Base-by-base conservation (phyloP, 2,888 invertebrate genomes). In the Pharmacophagus antenor region DNA sequence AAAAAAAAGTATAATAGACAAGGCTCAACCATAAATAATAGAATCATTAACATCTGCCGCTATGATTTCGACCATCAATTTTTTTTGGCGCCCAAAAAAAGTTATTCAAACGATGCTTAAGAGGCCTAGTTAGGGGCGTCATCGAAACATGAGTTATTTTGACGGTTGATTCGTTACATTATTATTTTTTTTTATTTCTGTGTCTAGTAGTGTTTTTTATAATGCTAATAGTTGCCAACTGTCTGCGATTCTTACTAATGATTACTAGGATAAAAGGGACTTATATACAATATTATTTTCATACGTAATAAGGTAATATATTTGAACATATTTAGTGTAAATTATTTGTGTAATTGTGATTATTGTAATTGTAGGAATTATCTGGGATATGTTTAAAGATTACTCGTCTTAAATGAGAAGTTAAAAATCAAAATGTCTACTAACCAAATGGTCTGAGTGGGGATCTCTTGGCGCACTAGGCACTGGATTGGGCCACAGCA, bases 371-470 rank as follows among this genome's bases (percentile, higher is more conserved):
- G 27, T 27, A n/a, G 15, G n/a, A 15, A 37, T n/a, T n/a, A 10
- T 37, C 1, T n/a, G 37, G 37, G n/a, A 37, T 37, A n/a, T 8
- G 15, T 4, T 37, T n/a, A 37, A 27, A 27, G 1, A 37, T 37
- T n/a, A 37, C 37, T 37, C 64, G 63, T 58, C 64, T 72, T 73
- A 75, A 15, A 56, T 51, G 23, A 25, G 42, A 55, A 18, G 18
- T 77, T 79, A 82, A 82, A 85, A 77, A 79, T 74, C 69, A 84
- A 89, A 87, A 88, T 70, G 82, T 85, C 82, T 90, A 90, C 90
- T 90, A 90, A 90, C 90, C 90, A 90, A 90, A 88, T 90, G 90
- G 75, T 90, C 90, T 81, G 90, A 90, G 86, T 90, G 88, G 81
- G 90, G 89, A 70, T 90, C 90, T 82, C 90, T 81, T 71, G 89